These are phyloP conservation scores for Nyctibius bracteatus DNA, from an alignment of 2,113 vertebrate species.

Conservation along the genomic window DNA sequence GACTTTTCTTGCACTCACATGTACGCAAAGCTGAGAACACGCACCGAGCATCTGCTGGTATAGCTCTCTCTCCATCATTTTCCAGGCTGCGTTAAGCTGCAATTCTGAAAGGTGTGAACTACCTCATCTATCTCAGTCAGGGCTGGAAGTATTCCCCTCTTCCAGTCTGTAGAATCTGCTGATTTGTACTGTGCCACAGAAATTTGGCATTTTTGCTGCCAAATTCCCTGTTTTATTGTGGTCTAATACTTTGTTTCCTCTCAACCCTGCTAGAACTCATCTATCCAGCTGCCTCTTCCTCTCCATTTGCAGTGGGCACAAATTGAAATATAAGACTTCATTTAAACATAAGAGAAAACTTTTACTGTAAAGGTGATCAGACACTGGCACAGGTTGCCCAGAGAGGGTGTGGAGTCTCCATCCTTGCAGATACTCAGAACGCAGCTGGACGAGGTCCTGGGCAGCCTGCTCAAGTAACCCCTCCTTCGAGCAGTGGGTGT, in stretches of 20 bases:
- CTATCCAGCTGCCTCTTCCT: background rate
- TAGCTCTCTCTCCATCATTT: background rate
- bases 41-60: background rate
- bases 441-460: background rate
- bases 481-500: background rate
- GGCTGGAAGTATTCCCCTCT: slow-evolving; percentile 31
- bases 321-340: background rate
- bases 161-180: background rate
- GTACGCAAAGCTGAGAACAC: background rate
- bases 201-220: background rate
- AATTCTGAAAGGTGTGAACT: slow-evolving; percentile 15
- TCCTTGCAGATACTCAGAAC: background rate
- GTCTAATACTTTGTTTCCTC: background rate
- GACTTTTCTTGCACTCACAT: background rate
- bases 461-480: background rate
- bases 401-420: background rate
- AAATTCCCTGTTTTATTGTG: background rate
- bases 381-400: background rate
- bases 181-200: background rate
- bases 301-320: background rate
- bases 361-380: background rate
- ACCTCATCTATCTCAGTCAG: background rate
- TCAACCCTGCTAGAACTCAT: background rate
- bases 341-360: background rate
- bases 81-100: background rate